Evolutionary conservation across 2,113 vertebrate species (phyloP).

Genomic region (Pelecanoides urinatrix): DNA sequence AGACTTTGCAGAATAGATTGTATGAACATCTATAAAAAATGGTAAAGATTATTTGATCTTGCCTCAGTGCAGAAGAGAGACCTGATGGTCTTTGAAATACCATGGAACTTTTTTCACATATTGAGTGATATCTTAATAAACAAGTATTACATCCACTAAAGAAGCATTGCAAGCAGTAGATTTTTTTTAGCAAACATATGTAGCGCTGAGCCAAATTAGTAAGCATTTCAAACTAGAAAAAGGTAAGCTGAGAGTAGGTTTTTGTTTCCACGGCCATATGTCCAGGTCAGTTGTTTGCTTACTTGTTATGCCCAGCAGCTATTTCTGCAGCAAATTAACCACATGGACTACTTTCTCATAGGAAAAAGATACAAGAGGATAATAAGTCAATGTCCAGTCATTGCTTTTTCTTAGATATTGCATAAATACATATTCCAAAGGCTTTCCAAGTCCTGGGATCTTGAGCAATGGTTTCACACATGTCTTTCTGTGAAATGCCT

Average conservation of each 20-base stretch:
- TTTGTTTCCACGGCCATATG: background rate
- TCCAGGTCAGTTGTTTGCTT: background rate
- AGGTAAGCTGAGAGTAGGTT: background rate
- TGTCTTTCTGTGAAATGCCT: background rate
- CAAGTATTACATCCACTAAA: background rate
- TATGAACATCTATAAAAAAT: background rate
- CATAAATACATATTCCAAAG: background rate
- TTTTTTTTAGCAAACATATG: background rate
- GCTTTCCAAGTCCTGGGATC: background rate
- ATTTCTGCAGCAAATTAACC: background rate
- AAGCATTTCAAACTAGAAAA: background rate
- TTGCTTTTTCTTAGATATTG: background rate
- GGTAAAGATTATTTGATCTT: background rate
- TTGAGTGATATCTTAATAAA: background rate
- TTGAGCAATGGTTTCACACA: background rate
- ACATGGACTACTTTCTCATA: background rate
- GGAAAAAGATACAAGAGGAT: background rate
- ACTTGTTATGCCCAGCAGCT: background rate
- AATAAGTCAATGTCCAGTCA: background rate
- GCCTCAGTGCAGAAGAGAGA: background rate
- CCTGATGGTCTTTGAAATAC: background rate
- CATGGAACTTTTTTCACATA: background rate
- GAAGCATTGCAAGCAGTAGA: background rate
- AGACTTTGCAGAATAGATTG: background rate
- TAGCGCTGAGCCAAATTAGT: background rate